phyloP scores from a whole-genome alignment of 2,797 vertebrate genomes.

The Tokudaia muenninki region DNA sequence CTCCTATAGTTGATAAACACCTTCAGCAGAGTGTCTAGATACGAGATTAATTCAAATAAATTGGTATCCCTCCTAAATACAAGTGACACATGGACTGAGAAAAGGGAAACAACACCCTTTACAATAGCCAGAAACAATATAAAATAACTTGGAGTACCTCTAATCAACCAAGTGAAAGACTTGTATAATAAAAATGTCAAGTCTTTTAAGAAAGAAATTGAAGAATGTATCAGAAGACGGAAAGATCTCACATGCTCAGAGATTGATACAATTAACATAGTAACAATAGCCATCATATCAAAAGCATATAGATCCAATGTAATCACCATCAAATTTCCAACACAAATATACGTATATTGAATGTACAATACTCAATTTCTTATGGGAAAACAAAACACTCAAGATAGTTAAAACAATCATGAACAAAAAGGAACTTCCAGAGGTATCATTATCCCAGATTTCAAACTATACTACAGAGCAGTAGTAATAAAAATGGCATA shows the following conservation, averaged over 20 bases:
- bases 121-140: not conserved
- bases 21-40: not conserved
- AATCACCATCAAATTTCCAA: not conserved
- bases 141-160: not conserved
- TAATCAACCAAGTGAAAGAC: not conserved
- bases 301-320: not conserved
- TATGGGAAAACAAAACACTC: not conserved
- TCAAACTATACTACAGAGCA: not conserved
- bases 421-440: not conserved
- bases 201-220: not conserved
- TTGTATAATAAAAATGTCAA: not conserved
- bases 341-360: not conserved
- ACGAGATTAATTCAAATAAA: not conserved
- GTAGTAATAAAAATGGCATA: not conserved
- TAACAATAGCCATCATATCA: not conserved
- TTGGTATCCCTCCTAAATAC: not conserved
- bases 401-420: not conserved
- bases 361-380: not conserved
- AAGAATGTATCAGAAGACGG: not conserved
- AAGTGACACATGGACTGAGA: not conserved
- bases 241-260: not conserved
- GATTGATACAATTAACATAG: not conserved
- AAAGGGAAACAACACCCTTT: not conserved
- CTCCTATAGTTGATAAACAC: not conserved
- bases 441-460: not conserved